These are phyloP conservation scores for Drosophila putrida DNA, from an alignment of 2,888 invertebrate genomes.

Conservation along the genomic window DNA sequence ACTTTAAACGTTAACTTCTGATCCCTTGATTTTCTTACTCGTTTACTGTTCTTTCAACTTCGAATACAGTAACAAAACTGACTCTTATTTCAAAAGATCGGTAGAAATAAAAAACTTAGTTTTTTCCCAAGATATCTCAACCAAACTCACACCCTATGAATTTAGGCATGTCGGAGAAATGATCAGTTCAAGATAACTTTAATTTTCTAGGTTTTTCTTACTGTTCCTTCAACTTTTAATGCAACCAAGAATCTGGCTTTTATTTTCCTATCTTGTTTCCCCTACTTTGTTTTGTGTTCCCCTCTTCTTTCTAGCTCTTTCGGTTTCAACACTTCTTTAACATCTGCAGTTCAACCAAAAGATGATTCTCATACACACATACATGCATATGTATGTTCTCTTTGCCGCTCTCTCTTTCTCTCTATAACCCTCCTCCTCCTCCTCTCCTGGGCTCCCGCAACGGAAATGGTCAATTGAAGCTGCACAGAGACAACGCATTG, in stretches of 20 bases:
- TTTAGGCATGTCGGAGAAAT: too few species aligned
- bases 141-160: too few species aligned
- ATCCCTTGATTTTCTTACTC: too few species aligned
- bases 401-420: not conserved
- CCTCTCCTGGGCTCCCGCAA: not conserved
- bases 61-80: too few species aligned
- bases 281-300: not conserved
- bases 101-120: too few species aligned
- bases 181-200: too few species aligned
- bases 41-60: too few species aligned
- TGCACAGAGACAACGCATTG: conserved; percentile 52
- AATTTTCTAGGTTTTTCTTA: not conserved
- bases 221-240: not conserved
- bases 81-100: too few species aligned
- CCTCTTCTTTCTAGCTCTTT: too few species aligned
- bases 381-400: conserved; percentile 1
- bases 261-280: not conserved
- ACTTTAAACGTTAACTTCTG: not conserved
- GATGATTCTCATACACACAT: not conserved
- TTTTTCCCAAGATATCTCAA: too few species aligned
- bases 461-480: conserved; percentile 63
- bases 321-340: conserved; percentile 2
- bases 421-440: not conserved
- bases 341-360: conserved; percentile 9
- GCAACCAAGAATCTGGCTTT: not conserved